phyloP scores from a whole-genome alignment of 1,140 invertebrate species.

The Triops longicaudatus region DNA sequence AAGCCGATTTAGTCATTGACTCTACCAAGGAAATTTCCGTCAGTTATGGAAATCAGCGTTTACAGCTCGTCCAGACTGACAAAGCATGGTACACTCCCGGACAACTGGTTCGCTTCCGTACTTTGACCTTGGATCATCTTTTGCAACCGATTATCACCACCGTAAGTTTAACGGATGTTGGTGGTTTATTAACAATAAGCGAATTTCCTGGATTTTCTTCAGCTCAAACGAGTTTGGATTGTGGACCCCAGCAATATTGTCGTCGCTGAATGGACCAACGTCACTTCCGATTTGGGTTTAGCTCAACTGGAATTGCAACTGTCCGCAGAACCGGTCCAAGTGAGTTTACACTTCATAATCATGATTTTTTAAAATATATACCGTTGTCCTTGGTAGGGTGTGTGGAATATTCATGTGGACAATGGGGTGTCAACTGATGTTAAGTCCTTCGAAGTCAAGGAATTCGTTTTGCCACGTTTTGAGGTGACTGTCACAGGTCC shows the following conservation, averaged over 20 bases:
- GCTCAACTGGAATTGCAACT: constrained; percentile 46
- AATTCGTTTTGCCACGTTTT: constrained; percentile 57
- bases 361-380: too few relatives aligned
- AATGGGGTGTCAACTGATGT: constrained; percentile 32
- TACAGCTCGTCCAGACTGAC: constrained; percentile 46
- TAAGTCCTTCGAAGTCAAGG: constrained; percentile 47
- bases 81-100: constrained; percentile 55
- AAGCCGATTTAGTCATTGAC: too few relatives aligned
- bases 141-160: constrained; percentile 43
- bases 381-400: constrained; percentile 39
- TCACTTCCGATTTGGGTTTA: constrained; percentile 45
- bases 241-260: too few relatives aligned
- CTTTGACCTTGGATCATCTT: constrained; percentile 45
- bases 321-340: constrained; percentile 46
- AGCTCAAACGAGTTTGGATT: too few relatives aligned
- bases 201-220: too few relatives aligned
- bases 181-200: too few relatives aligned
- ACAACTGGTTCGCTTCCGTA: constrained; percentile 47
- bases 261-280: too few relatives aligned
- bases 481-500: constrained; percentile 55
- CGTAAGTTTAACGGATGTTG: too few relatives aligned
- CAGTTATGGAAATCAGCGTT: too few relatives aligned
- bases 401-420: constrained; percentile 49
- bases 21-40: too few relatives aligned
- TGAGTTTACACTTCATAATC: constrained; percentile 32